Base-by-base conservation (phyloP, 2,113 vertebrate species). In the Cephalophus harveyi region DNA sequence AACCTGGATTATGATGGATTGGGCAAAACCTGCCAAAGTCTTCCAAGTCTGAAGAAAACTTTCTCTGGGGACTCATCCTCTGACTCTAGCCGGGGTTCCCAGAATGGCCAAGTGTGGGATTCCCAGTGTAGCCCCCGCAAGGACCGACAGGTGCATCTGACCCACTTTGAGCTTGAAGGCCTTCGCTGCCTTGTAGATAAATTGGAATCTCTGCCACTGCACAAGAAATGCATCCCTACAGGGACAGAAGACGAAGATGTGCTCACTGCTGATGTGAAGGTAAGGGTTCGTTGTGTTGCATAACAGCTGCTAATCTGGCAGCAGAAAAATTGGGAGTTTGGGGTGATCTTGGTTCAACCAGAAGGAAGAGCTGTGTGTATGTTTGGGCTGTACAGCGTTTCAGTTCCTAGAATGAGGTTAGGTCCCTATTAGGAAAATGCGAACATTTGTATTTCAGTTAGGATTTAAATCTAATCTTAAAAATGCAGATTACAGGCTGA, bases 121-220 rank as follows among this genome's bases (percentile, higher is more conserved):
- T 96, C 98, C 0, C 98, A 96, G 0, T 97, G 97, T 28, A 98
- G 98, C 79, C 98, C 98, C 0, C 97, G 91, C 85, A 99, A 99
- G 98, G 98, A 57, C 97, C 98, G 97, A 95, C 99, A 97, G 97
- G 98, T 99, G 25, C 99, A 99, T 92, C 98, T 99, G 94, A 99
- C 99, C 2, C 99, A 99, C n/a, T 99, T 99, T 71, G 99, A 99
- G 98, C 98, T 99, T 78, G 99, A 99, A 98, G 99, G 99, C 4
- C 98, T 99, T 87, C 99, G 99, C 97, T 99, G 99, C 98, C 99
- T 99, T 1, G 98, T 99, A 95, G 99, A 99, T 96, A 99, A 99
- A 96, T 98, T 99, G 98, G 99, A 99, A 98, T 99, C 99, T 1
- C 98, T 99, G 93, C 99, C 99, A 0, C 95, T 99, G 67, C 99